A percentile compares a stretch with the other conserved stretches of the same genome.
Evolutionary conservation across 2,113 vertebrate genomes (phyloP).

Genomic region (Empidonax alnorum): DNA sequence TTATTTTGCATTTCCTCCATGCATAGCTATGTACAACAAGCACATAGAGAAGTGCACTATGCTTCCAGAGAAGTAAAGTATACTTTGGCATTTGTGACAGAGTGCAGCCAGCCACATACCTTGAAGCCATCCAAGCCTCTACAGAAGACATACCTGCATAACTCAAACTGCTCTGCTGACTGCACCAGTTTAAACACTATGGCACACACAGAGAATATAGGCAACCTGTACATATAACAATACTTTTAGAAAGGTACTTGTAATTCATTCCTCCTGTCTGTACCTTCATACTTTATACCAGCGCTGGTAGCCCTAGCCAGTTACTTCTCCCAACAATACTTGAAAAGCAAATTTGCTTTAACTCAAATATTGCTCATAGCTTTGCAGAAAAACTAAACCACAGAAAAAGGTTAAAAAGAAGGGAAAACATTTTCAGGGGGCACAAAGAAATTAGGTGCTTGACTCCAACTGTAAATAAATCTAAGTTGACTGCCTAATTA

Average conservation of each 20-base stretch:
- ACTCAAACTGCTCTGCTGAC: not conserved
- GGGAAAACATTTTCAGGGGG: not conserved
- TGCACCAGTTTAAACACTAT: not conserved
- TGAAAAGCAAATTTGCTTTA: not conserved
- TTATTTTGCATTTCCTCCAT: not conserved
- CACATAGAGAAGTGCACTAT: not conserved
- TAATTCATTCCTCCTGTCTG: not conserved
- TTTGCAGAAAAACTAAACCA: not conserved
- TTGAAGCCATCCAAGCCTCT: not conserved
- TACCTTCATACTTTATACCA: not conserved
- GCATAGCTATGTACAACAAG: not conserved
- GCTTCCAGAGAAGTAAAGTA: not conserved
- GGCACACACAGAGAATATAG: not conserved
- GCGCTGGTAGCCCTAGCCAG: not conserved
- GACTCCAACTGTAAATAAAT: not conserved
- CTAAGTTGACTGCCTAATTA: not conserved
- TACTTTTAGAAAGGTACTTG: not conserved
- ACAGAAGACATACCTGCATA: not conserved
- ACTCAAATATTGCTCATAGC: not conserved
- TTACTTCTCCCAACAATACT: not conserved
- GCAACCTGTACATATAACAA: not conserved
- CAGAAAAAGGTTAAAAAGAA: not conserved
- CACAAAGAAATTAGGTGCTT: not conserved
- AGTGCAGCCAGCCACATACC: not conserved
- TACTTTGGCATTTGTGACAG: not conserved